Evolutionary conservation across 2,888 invertebrate genomes (phyloP).

Genomic region (Drosophila bunnanda): DNA sequence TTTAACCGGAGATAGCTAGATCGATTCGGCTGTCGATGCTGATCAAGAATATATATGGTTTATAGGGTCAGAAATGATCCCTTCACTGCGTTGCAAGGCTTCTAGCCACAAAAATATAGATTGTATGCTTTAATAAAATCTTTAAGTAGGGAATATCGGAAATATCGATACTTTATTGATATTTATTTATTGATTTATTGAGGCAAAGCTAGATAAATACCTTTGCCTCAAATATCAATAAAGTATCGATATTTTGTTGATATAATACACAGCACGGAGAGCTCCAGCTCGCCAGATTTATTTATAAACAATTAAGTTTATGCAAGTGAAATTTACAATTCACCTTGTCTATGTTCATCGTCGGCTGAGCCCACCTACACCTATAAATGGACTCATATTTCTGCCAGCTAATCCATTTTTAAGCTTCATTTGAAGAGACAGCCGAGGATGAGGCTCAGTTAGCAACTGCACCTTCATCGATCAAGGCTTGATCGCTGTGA

Average conservation of each 20-base stretch:
- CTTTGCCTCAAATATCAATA: too few species aligned
- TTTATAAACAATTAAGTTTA: neutral
- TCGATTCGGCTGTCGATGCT: too few species aligned
- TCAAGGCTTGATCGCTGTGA: neutral
- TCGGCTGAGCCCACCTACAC: neutral
- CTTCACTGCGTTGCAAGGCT: too few species aligned
- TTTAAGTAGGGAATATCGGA: too few species aligned
- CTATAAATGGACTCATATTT: neutral
- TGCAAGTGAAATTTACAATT: neutral
- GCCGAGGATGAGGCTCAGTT: neutral
- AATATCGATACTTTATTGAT: too few species aligned
- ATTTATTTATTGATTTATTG: too few species aligned
- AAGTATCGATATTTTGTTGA: conserved; percentile 1
- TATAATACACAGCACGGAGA: too few species aligned
- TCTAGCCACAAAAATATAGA: too few species aligned
- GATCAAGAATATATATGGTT: too few species aligned
- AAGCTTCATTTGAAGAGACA: neutral
- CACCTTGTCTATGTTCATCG: neutral
- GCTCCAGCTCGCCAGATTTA: neutral
- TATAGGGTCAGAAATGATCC: too few species aligned
- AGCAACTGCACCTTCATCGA: neutral
- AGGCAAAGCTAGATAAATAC: neutral
- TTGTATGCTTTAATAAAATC: too few species aligned
- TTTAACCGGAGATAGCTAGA: too few species aligned
- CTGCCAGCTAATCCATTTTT: neutral